These are phyloP conservation scores for Dinocampus coccinellae DNA, from an alignment of 2,888 invertebrate genomes.

Conservation along the genomic window DNA sequence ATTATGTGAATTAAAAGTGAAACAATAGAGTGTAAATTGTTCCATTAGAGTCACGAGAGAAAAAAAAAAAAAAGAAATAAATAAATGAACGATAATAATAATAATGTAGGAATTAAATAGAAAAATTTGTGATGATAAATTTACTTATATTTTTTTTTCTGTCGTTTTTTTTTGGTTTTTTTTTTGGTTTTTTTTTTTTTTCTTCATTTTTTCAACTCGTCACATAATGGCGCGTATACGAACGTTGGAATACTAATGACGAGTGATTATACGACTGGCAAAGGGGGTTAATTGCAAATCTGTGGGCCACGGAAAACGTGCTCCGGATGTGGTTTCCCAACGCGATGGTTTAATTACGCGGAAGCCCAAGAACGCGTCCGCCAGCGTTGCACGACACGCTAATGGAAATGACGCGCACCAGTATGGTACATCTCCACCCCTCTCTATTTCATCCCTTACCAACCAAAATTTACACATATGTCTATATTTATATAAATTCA, in stretches of 20 bases:
- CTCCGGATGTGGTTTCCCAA: slow-evolving; percentile 46
- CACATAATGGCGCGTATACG: neutral
- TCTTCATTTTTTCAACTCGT: slow-evolving; percentile 10
- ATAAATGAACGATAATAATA: no score
- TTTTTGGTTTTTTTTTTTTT: no score
- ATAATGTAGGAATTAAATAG: no score
- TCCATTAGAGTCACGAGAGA: neutral
- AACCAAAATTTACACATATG: no score
- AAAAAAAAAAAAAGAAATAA: neutral
- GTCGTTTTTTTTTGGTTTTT: no score
- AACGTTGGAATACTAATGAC: slow-evolving; percentile 25
- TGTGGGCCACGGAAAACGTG: slow-evolving; percentile 46
- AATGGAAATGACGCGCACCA: slow-evolving; percentile 30
- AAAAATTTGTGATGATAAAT: neutral
- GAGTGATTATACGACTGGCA: slow-evolving; percentile 33
- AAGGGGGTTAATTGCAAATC: slow-evolving; percentile 50
- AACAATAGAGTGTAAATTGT: neutral
- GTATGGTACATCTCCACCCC: neutral
- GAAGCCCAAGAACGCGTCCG: slow-evolving; percentile 36
- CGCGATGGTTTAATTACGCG: slow-evolving; percentile 49
- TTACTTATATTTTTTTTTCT: no score
- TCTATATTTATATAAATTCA: no score
- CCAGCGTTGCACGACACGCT: slow-evolving; percentile 33
- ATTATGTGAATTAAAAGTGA: neutral
- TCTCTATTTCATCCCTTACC: no score